phyloP scores from a whole-genome alignment of 2,888 invertebrate species.

The Melieria omissa region DNA sequence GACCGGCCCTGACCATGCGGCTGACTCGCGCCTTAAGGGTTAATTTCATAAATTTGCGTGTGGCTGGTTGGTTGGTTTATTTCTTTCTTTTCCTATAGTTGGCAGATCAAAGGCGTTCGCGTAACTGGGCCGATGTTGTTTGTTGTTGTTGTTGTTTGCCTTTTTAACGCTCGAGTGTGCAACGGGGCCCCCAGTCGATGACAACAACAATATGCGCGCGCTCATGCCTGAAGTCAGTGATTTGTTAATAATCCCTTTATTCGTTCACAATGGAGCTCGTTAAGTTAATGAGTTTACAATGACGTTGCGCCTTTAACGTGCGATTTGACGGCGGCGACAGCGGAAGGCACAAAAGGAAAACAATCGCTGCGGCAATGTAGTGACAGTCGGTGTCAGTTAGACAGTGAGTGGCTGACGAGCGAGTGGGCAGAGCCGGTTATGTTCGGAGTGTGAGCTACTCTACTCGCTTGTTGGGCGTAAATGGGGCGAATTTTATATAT shows the following conservation, averaged over 20 bases:
- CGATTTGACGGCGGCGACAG: constrained; percentile 19
- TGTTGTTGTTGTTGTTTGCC: background rate
- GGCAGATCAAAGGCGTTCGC: constrained; percentile 53
- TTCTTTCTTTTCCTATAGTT: constrained; percentile 12
- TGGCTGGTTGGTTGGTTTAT: too few species aligned
- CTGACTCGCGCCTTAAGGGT: constrained; percentile 47
- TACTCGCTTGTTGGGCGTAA: too few species aligned
- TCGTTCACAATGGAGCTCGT: constrained; percentile 61
- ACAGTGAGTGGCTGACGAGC: too few species aligned
- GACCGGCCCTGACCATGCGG: background rate
- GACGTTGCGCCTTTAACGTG: constrained; percentile 40
- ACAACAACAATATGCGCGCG: constrained; percentile 22
- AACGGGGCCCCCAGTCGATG: constrained; percentile 18
- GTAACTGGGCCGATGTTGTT: constrained; percentile 1
- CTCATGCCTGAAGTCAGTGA: constrained; percentile 56
- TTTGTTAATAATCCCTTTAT: constrained; percentile 65
- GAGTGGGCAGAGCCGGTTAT: too few species aligned
- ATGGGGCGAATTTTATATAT: too few species aligned
- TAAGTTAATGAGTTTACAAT: constrained; percentile 54
- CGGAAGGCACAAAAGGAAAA: too few species aligned
- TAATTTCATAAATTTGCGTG: constrained; percentile 56
- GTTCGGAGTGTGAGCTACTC: too few species aligned
- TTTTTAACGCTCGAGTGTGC: background rate
- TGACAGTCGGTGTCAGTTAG: too few species aligned
- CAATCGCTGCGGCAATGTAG: too few species aligned